Conservation (phyloP, 1,140 invertebrate species). For the Trichonephila inaurata region DNA sequence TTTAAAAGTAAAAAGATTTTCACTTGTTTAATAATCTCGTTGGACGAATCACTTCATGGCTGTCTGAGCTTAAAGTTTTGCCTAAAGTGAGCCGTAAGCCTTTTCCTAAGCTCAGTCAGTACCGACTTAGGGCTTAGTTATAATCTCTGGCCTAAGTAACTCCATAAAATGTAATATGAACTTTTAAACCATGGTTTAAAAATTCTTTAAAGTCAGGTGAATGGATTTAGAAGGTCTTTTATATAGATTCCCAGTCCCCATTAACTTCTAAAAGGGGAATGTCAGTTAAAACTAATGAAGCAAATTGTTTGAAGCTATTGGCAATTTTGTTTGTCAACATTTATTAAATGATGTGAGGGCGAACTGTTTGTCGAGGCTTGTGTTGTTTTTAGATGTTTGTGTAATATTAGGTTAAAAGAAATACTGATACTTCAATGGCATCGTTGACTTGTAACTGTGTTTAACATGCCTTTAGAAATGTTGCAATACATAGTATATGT, state of each 20-base stretch:
- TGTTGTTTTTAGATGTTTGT: too few species aligned
- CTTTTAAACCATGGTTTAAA: neutral
- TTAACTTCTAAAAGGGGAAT: neutral
- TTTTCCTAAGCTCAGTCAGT: neutral
- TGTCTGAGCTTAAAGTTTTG: neutral
- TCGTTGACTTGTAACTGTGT: too few species aligned
- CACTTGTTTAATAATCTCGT: neutral
- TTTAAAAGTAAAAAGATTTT: neutral
- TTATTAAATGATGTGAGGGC: too few species aligned
- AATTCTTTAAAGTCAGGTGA: slow-evolving; percentile 6
- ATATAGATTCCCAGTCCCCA: neutral
- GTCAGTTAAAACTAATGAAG: too few species aligned
- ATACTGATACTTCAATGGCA: too few species aligned
- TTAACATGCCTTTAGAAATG: too few species aligned
- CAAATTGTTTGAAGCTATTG: too few species aligned
- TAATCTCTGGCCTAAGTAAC: slow-evolving; percentile 7
- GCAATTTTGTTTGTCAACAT: too few species aligned
- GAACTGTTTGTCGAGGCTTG: too few species aligned
- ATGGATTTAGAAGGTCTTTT: neutral
- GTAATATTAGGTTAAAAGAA: too few species aligned
- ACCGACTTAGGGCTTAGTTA: neutral
- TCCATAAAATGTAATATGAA: neutral
- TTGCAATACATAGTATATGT: too few species aligned
- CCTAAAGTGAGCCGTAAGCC: neutral
- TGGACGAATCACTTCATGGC: neutral